A percentile compares a stretch with the other conserved stretches of the same genome.
These are phyloP conservation scores for Melangyna quadrimaculata DNA, from an alignment of 2,888 invertebrate genomes.

Conservation along the genomic window DNA sequence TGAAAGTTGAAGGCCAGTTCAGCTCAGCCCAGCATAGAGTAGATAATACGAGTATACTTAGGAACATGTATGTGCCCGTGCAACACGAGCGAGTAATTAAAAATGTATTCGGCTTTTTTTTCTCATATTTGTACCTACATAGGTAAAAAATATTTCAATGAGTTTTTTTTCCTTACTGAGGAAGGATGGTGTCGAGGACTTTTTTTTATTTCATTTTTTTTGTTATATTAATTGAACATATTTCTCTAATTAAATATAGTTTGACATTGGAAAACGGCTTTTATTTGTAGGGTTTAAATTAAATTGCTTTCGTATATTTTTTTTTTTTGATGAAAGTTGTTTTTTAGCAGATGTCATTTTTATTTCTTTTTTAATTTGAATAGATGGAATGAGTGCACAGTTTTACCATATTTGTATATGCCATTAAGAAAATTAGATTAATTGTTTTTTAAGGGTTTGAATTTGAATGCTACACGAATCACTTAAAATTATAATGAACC, in stretches of 20 bases:
- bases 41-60: background rate
- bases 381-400: background rate
- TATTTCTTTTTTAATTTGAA: background rate
- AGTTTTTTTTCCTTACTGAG: background rate
- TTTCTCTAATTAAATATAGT: slow-evolving; percentile 61
- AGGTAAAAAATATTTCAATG: slow-evolving; percentile 10
- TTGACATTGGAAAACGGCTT: slow-evolving; percentile 21
- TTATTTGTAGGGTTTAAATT: slow-evolving; percentile 18
- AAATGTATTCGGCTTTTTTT: slow-evolving; percentile 55
- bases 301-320: slow-evolving; percentile 34
- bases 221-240: slow-evolving; percentile 48
- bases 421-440: no score
- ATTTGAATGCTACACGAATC: no score
- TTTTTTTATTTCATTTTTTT: background rate
- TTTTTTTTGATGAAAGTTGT: slow-evolving; percentile 20
- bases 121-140: background rate
- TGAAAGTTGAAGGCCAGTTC: slow-evolving; percentile 70
- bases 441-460: no score
- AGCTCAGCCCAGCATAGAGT: slow-evolving; percentile 1
- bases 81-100: slow-evolving; percentile 68
- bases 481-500: no score
- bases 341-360: slow-evolving; percentile 32
- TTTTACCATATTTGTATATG: background rate
- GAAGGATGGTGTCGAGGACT: background rate
- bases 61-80: slow-evolving; percentile 65